phyloP scores from a whole-genome alignment of 2,888 invertebrate genomes.

The Atherix ibis region DNA sequence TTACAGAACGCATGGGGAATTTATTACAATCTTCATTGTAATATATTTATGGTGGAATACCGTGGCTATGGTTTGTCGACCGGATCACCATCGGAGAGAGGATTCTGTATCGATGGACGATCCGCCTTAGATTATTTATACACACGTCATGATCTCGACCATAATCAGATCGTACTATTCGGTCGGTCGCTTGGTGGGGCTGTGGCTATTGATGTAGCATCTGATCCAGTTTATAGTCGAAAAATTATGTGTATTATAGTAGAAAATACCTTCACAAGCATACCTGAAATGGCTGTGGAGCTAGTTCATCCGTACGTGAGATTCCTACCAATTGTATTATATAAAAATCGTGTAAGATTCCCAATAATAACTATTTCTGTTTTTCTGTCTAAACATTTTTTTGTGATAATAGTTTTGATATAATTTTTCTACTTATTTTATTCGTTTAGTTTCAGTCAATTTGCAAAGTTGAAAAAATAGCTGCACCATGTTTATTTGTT shows the following conservation, averaged over 20 bases:
- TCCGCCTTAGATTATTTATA: slow-evolving; percentile 73
- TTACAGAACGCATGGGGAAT: slow-evolving; percentile 77
- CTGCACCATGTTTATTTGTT: slow-evolving; percentile 69
- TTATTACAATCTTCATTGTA: slow-evolving; percentile 65
- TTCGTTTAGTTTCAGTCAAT: slow-evolving; percentile 50
- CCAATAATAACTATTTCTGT: slow-evolving; percentile 4
- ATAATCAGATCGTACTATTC: slow-evolving; percentile 70
- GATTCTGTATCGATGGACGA: slow-evolving; percentile 74
- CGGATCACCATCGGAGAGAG: slow-evolving; percentile 73
- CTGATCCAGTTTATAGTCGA: slow-evolving; percentile 55
- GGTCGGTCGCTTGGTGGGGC: slow-evolving; percentile 81
- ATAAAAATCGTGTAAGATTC: slow-evolving; percentile 74
- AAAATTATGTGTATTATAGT: slow-evolving; percentile 76
- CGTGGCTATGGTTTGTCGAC: slow-evolving; percentile 87
- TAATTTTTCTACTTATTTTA: not conserved
- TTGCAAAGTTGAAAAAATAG: slow-evolving; percentile 55
- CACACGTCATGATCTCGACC: slow-evolving; percentile 68
- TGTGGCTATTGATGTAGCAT: slow-evolving; percentile 75
- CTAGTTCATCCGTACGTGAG: slow-evolving; percentile 46
- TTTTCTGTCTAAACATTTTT: slow-evolving; percentile 2
- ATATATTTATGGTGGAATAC: slow-evolving; percentile 86
- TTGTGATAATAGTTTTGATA: slow-evolving; percentile 2
- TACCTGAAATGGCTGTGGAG: slow-evolving; percentile 81
- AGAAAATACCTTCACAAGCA: slow-evolving; percentile 91
- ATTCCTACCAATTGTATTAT: slow-evolving; percentile 67